Evolutionary conservation across 2,888 invertebrate genomes (phyloP).

Genomic region (Octonoba sinensis): DNA sequence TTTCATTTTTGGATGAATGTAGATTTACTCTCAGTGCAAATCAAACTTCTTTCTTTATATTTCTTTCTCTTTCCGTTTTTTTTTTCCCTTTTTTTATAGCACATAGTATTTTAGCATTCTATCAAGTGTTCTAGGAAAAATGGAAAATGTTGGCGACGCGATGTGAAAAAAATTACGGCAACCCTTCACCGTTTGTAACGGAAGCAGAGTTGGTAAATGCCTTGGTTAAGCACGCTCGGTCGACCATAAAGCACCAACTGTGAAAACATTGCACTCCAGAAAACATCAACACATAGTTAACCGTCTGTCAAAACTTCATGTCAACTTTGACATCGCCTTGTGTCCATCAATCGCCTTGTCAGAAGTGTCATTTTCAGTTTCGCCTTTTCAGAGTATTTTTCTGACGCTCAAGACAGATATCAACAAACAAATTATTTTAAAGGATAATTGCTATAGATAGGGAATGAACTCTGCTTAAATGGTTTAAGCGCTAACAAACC

Average conservation of each 20-base stretch:
- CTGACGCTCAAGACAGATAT: neutral
- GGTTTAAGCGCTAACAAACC: no score
- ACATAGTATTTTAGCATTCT: no score
- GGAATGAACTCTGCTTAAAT: no score
- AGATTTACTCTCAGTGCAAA: no score
- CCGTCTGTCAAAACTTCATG: conserved; percentile 6
- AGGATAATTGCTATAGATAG: no score
- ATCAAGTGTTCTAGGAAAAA: neutral
- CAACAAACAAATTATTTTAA: conserved; percentile 4
- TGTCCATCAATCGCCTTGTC: conserved; percentile 2
- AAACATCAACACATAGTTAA: conserved; percentile 10
- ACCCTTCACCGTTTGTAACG: conserved; percentile 1
- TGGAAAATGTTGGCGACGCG: neutral
- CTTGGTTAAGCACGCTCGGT: conserved; percentile 1
- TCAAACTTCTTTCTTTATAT: no score
- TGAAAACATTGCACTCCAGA: conserved; percentile 6
- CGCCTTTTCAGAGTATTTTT: neutral
- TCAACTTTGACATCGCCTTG: conserved; percentile 11
- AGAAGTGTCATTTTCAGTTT: conserved; percentile 1
- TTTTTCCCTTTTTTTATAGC: no score
- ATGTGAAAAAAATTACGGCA: neutral
- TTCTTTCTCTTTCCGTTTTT: no score
- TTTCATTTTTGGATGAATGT: no score
- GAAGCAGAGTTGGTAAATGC: neutral
- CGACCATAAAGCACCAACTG: conserved; percentile 9